phyloP scores from a whole-genome alignment of 2,113 vertebrate species.

The Sebastes fasciatus region DNA sequence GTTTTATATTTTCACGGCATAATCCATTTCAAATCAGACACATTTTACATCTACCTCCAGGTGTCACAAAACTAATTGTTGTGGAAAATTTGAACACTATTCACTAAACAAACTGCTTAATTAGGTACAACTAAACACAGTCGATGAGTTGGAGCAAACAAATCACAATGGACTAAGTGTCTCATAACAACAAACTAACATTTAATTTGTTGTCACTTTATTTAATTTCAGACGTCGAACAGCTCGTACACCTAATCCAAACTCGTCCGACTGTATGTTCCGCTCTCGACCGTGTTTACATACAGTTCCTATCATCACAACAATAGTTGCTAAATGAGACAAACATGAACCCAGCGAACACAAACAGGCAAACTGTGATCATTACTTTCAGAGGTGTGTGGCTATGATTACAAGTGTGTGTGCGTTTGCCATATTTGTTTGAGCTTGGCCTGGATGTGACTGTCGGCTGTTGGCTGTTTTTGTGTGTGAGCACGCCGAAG shows the following conservation, averaged over 20 bases:
- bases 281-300: slow-evolving; percentile 42
- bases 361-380: slow-evolving; percentile 54
- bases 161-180: slow-evolving; percentile 10
- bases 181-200: slow-evolving; percentile 40
- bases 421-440: slow-evolving; percentile 32
- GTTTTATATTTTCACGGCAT: not conserved
- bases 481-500: slow-evolving; percentile 48
- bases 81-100: slow-evolving; percentile 22
- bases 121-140: slow-evolving; percentile 36
- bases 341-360: slow-evolving; percentile 46
- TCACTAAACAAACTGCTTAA: slow-evolving; percentile 47
- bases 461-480: slow-evolving; percentile 38
- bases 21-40: not conserved
- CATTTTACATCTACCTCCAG: not conserved
- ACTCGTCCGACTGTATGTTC: slow-evolving; percentile 28
- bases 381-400: slow-evolving; percentile 59
- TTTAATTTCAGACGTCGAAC: slow-evolving; percentile 40
- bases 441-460: slow-evolving; percentile 42
- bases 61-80: slow-evolving; percentile 4
- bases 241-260: slow-evolving; percentile 31
- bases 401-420: slow-evolving; percentile 32
- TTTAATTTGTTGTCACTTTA: slow-evolving; percentile 55
- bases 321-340: slow-evolving; percentile 55
- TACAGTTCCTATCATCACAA: slow-evolving; percentile 33
- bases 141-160: slow-evolving; percentile 3